Evolutionary conservation across 2,888 invertebrate genomes (phyloP).

Genomic region (Stenolophus ochropezus): DNA sequence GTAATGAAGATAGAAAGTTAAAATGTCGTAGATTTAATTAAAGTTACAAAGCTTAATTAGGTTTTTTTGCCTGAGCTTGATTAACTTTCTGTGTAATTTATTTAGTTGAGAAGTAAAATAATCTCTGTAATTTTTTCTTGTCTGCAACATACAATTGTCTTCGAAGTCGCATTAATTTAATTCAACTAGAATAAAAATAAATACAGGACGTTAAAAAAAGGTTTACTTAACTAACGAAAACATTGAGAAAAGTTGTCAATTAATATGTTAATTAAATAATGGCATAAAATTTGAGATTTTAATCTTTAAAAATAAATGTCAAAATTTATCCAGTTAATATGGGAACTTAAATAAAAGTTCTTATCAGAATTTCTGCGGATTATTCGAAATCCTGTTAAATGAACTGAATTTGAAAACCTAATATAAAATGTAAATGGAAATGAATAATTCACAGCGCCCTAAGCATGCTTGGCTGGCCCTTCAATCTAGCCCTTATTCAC

Average conservation of each 20-base stretch:
- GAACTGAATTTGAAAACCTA: conserved; percentile 27
- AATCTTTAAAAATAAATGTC: too few species aligned
- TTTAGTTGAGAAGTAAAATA: not conserved
- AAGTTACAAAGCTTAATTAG: not conserved
- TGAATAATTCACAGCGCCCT: conserved; percentile 38
- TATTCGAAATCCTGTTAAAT: not conserved
- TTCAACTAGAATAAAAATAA: not conserved
- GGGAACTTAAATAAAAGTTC: not conserved
- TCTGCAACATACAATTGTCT: too few species aligned
- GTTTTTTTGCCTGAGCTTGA: not conserved
- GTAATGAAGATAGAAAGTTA: not conserved
- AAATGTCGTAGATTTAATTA: not conserved
- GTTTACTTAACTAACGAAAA: too few species aligned
- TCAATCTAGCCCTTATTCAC: conserved; percentile 7
- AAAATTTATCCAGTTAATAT: not conserved
- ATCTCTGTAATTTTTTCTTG: not conserved
- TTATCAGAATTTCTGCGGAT: not conserved
- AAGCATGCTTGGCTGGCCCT: not conserved
- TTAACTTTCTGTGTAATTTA: not conserved
- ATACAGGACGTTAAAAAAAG: too few species aligned
- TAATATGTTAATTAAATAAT: too few species aligned
- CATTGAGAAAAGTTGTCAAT: too few species aligned
- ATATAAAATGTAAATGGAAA: conserved; percentile 44
- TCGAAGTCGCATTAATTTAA: not conserved
- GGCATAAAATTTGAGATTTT: too few species aligned